Conservation (phyloP, 1,140 invertebrate genomes). For the Drosophila takahashii region DNA sequence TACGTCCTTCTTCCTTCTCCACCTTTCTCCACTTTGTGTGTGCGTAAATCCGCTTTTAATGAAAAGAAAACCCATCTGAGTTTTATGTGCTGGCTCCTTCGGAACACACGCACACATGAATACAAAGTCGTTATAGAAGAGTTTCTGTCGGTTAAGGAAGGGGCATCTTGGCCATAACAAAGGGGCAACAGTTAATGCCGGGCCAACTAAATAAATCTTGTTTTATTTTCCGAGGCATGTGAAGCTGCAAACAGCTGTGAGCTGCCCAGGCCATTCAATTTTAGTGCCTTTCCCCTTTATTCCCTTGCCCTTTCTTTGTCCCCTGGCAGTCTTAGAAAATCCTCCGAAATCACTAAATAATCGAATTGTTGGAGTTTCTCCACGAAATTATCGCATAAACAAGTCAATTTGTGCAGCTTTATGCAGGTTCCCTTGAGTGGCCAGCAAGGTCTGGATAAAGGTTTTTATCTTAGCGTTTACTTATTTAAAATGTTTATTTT, state of each 20-base stretch:
- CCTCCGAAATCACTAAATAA: slow-evolving; percentile 73
- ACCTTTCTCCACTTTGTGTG: slow-evolving; percentile 54
- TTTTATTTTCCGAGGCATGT: slow-evolving; percentile 68
- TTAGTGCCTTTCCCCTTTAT: neutral
- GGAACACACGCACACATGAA: slow-evolving; percentile 17
- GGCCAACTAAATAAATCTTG: slow-evolving; percentile 80
- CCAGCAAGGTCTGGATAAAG: slow-evolving; percentile 18
- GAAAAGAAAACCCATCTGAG: slow-evolving; percentile 79
- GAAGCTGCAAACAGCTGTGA: slow-evolving; percentile 44
- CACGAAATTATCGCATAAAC: slow-evolving; percentile 63
- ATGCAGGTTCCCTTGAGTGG: slow-evolving; percentile 28
- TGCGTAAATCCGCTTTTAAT: slow-evolving; percentile 83
- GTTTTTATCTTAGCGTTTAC: slow-evolving; percentile 1
- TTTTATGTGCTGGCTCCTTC: slow-evolving; percentile 57
- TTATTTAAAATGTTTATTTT: neutral
- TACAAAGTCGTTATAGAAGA: slow-evolving; percentile 49
- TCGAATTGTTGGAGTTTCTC: slow-evolving; percentile 69
- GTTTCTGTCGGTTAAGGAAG: slow-evolving; percentile 31
- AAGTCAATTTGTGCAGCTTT: slow-evolving; percentile 71
- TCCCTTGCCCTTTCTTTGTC: neutral
- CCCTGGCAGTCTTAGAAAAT: slow-evolving; percentile 44
- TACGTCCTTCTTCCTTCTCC: neutral
- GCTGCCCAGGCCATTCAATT: slow-evolving; percentile 9
- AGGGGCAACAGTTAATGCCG: slow-evolving; percentile 80
- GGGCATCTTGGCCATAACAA: slow-evolving; percentile 56